A percentile compares a stretch with the other conserved stretches of the same genome.
These are phyloP conservation scores for Listronotus oregonensis DNA, from an alignment of 1,140 invertebrate species.

Conservation along the genomic window DNA sequence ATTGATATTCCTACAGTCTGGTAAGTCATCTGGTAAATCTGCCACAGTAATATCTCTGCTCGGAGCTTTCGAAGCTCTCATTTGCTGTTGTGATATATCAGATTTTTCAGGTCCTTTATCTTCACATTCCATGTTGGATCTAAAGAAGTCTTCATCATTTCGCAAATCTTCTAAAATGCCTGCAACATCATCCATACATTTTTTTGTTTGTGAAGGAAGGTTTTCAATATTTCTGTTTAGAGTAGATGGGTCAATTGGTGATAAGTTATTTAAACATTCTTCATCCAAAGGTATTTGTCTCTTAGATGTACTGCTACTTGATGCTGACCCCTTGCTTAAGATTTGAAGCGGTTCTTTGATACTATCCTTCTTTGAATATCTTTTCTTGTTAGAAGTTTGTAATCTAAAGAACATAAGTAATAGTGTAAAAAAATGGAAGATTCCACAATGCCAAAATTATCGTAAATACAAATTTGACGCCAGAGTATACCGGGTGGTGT, in stretches of 20 bases:
- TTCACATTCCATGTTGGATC: background rate
- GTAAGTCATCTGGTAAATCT: background rate
- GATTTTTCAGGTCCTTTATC: conserved; percentile 2
- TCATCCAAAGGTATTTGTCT: background rate
- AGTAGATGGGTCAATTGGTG: background rate
- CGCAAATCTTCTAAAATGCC: conserved; percentile 16
- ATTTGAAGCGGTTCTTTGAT: conserved; percentile 1
- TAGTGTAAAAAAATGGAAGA: no score
- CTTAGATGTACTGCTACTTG: background rate
- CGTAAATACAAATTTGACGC: no score
- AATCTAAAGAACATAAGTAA: conserved; percentile 1
- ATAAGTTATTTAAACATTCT: background rate
- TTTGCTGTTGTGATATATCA: background rate
- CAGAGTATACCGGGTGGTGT: no score
- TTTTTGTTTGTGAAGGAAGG: background rate
- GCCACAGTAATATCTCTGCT: background rate
- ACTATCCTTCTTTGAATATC: background rate
- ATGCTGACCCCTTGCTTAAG: conserved; percentile 2
- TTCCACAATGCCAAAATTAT: no score
- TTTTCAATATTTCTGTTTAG: background rate
- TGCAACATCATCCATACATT: background rate
- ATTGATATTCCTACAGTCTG: background rate
- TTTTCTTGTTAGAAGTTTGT: conserved; percentile 1
- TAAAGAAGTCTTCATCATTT: conserved; percentile 17
- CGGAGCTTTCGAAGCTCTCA: background rate